Evolutionary conservation across 2,113 vertebrate genomes (phyloP).

Genomic region (Phylloscopus trochiloides): DNA sequence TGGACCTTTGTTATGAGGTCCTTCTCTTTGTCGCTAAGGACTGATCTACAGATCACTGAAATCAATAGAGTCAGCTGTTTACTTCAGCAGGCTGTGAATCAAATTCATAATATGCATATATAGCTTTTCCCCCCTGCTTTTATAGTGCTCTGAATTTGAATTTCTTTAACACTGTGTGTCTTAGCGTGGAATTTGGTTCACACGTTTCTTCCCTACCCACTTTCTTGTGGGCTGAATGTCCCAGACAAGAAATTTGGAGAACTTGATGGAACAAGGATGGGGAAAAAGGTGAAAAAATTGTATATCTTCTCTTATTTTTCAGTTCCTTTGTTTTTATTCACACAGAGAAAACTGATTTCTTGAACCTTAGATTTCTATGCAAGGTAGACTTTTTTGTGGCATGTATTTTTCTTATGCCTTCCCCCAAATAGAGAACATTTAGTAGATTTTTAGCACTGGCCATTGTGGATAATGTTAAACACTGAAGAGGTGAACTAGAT

Average conservation of each 20-base stretch:
- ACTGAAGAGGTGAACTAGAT: background rate
- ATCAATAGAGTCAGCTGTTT: conserved; percentile 28
- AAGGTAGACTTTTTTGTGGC: background rate
- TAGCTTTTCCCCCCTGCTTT: background rate
- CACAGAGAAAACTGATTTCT: background rate
- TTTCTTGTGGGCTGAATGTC: background rate
- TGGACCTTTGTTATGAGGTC: background rate
- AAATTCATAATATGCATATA: background rate
- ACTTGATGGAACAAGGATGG: background rate
- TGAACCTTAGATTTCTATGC: background rate
- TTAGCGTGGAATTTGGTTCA: background rate
- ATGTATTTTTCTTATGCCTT: background rate
- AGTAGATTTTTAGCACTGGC: background rate
- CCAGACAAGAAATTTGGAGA: background rate
- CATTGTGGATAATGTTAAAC: background rate
- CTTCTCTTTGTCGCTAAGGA: background rate
- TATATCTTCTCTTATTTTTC: background rate
- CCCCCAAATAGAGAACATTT: background rate
- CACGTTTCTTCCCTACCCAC: background rate
- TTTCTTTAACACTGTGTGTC: background rate
- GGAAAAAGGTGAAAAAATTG: background rate
- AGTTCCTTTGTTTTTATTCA: background rate
- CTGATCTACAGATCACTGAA: conserved; percentile 36
- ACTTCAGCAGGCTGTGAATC: conserved; percentile 2
- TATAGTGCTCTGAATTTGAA: background rate